Evolutionary conservation across 92 coral and sea anemone species (phyloP).

Genomic region (Porites cylindrica): DNA sequence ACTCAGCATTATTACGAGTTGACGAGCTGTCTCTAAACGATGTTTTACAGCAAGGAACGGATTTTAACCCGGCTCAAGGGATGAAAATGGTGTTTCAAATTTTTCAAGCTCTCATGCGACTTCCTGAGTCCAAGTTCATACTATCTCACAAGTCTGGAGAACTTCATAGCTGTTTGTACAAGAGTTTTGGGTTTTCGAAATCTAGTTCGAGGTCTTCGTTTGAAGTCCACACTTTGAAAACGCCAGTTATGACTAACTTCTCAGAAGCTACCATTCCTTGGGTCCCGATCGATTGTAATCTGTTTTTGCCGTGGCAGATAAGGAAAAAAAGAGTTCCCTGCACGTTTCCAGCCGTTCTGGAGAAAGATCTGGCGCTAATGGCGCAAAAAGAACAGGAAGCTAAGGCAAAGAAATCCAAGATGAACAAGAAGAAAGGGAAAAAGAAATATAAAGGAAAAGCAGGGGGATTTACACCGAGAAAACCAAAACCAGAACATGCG

Average conservation of each 20-base stretch:
- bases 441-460: conserved; percentile 46
- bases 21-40: conserved; percentile 79
- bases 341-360: conserved; percentile 89
- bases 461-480: not conserved
- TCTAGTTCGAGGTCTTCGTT: conserved; percentile 53
- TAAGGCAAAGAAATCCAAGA: conserved; percentile 23
- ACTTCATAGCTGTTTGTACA: conserved; percentile 89
- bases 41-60: conserved; percentile 65
- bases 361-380: conserved; percentile 52
- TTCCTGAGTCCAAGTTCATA: conserved; percentile 66
- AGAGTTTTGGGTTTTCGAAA: conserved; percentile 26
- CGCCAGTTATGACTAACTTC: conserved; percentile 32
- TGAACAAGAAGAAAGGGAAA: conserved; percentile 54
- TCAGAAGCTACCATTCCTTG: conserved; percentile 75
- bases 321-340: conserved; percentile 70
- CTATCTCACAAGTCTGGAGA: conserved; percentile 79
- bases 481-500: not conserved
- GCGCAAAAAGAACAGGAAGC: conserved; percentile 31
- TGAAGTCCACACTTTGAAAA: conserved; percentile 60
- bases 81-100: conserved; percentile 86
- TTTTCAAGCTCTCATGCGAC: conserved; percentile 53
- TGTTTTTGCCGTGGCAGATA: conserved; percentile 80
- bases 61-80: conserved; percentile 83
- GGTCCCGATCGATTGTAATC: conserved; percentile 77
- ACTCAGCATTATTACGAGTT: conserved; percentile 64